Evolutionary conservation across 2,797 vertebrate species (phyloP).

Genomic region (Cirrhinus molitorella): DNA sequence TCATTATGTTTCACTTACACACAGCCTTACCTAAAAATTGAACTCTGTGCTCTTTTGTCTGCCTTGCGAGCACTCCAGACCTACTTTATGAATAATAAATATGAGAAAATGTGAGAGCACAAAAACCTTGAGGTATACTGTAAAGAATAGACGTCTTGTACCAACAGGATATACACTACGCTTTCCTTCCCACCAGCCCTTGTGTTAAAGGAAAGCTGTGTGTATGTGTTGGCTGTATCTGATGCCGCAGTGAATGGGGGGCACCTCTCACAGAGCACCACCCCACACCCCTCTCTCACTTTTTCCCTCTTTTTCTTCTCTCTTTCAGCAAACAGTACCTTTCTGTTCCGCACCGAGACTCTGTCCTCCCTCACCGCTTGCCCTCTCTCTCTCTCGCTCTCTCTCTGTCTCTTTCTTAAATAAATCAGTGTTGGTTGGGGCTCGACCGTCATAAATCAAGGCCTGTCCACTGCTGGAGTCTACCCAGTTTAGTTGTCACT

Average conservation of each 20-base stretch:
- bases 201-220: slow-evolving; percentile 36
- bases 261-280: slow-evolving; percentile 47
- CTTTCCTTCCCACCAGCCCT: slow-evolving; percentile 20
- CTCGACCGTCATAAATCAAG: slow-evolving; percentile 98
- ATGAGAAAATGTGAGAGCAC: not conserved
- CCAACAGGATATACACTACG: not conserved
- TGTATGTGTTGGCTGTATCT: slow-evolving; percentile 38
- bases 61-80: not conserved
- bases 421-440: slow-evolving; percentile 98
- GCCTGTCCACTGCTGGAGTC: slow-evolving; percentile 96
- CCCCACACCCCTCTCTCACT: slow-evolving; percentile 51
- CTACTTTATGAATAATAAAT: not conserved
- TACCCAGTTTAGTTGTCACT: slow-evolving; percentile 99
- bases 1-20: not conserved
- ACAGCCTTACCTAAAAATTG: not conserved
- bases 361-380: slow-evolving; percentile 28
- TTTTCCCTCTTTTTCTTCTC: slow-evolving; percentile 59
- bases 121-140: not conserved
- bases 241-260: slow-evolving; percentile 39
- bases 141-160: slow-evolving; percentile 7
- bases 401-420: slow-evolving; percentile 86
- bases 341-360: slow-evolving; percentile 73
- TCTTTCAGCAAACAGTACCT: slow-evolving; percentile 78
- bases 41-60: not conserved
- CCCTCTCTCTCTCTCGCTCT: slow-evolving; percentile 43